Conservation (phyloP, 2,797 vertebrate species). For the Parambassis ranga region DNA sequence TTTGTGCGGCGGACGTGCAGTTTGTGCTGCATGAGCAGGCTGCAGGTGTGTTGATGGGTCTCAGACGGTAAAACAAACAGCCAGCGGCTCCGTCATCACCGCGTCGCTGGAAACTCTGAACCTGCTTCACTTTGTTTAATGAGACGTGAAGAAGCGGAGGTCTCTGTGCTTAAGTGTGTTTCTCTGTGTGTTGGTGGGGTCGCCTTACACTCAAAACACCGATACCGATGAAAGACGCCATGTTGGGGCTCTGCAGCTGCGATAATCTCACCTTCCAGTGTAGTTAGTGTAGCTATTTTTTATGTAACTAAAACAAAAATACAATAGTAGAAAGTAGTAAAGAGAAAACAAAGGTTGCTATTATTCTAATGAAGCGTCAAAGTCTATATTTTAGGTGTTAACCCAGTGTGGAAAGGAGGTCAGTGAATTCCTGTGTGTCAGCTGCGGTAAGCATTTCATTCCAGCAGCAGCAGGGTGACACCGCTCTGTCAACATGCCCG, state of each 20-base stretch:
- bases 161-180: background rate
- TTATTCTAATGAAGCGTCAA: too few species aligned
- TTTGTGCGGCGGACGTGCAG: background rate
- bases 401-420: background rate
- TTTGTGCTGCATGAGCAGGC: background rate
- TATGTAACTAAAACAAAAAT: too few species aligned
- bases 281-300: too few species aligned
- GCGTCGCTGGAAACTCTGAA: constrained; percentile 39
- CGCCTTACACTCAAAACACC: background rate
- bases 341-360: too few species aligned
- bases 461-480: background rate
- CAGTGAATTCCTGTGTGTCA: constrained; percentile 7
- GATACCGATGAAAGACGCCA: constrained; percentile 57
- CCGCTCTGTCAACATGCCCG: constrained; percentile 33
- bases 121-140: constrained; percentile 56
- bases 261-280: constrained; percentile 5
- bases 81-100: constrained; percentile 52
- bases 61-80: constrained; percentile 55
- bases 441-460: constrained; percentile 2
- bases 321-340: background rate
- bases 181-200: background rate
- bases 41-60: constrained; percentile 61
- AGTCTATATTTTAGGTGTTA: background rate
- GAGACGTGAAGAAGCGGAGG: constrained; percentile 45
- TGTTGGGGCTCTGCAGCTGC: constrained; percentile 42